Base-by-base conservation (phyloP, 2,797 vertebrate species). In the Tiaroga cobitis region DNA sequence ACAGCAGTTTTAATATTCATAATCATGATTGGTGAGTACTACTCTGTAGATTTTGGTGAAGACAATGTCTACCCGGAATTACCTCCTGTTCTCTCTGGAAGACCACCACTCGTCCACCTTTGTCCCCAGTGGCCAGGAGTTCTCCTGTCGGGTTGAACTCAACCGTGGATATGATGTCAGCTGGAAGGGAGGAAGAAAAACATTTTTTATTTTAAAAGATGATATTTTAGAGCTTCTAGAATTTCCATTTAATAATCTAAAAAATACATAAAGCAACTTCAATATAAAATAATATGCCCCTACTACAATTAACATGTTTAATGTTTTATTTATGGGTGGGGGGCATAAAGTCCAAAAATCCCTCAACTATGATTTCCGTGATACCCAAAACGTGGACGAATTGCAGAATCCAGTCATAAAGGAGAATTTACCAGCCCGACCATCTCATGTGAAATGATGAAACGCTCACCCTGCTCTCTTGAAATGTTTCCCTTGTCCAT, bases 91-190 rank as follows among this genome's bases (percentile, higher is more conserved):
- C 97, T 94, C 97, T 96, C 93, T 99, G 97, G 96, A 99, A 99
- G 96, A 99, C 97, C 94, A 99, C 98, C 92, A 99, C 97, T 96
- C 97, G 95, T 91, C 98, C 97, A 89, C 98, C 98, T 95, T 99
- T 98, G 95, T 99, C 97, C 95, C 97, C 98, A 88, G 98, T 98
- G 87, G 97, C 97, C 93, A 99, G 96, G 93, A 99, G 95, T 90
- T 99, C 97, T 94, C 98, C 98, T 91, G 97, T 96, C 95, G 96
- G 96, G 96, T 97, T 98, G 96, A 99, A 99, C 93, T 99, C 97
- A 93, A 99, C 98, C 24, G 97, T 97, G 92, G 97, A 99, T 95
- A 99, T 99, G 93, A 99, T 97, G 95, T 99, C 98, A 89, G 98
- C 98, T 98, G 95, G 76, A 90, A 79, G 63, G 41, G 7, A 15